Base-by-base conservation (phyloP, 1,140 invertebrate genomes). In the Bombus balteatus region DNA sequence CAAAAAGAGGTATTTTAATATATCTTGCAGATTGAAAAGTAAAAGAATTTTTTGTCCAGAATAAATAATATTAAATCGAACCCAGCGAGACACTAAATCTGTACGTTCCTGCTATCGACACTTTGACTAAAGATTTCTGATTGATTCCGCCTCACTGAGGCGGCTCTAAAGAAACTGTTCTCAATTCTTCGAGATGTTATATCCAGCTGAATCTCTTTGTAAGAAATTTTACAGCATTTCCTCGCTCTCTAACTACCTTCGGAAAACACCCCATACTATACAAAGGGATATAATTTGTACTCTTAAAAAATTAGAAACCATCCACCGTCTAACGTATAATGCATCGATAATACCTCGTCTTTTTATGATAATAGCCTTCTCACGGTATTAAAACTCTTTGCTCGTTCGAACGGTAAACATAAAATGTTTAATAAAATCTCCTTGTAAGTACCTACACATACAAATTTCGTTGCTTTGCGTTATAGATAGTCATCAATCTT, bases 281-380 rank as follows among this genome's bases (percentile, higher is more conserved):
- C 43, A 53, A 53, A 18, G 25, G 15, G 15, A 12, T n/a, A 62
- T 34, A 25, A 53, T 32, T 8, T 43, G n/a, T 75, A 62, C 41
- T 10, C 41, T 83, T 83, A 73, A 76, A 68, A 65, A 88, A 83
- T 81, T 47, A 74, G 9, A 47, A 53, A 53, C 47, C 47, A 47
- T 47, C n/a, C 32, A 18, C n/a, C 72, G 41, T 47, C 22, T 25
- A 47, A 74, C 43, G 72, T 41, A 32, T 47, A 13, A 25, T 34
- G 41, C 72, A 34, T 74, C 41, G 34, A 53, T 53, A 53, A 53
- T 53, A 53, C 47, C 47, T 22, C 47, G 47, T 53, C 47, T 74
- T 47, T 47, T 47, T 74, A 74, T 47, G n/a, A 9, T 47, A 74
- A 74, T 47, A 32, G n/a, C 37, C 18, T 43, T 74, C 41, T n/a